Conservation (phyloP, 2,888 invertebrate genomes). For the Spodoptera picta region DNA sequence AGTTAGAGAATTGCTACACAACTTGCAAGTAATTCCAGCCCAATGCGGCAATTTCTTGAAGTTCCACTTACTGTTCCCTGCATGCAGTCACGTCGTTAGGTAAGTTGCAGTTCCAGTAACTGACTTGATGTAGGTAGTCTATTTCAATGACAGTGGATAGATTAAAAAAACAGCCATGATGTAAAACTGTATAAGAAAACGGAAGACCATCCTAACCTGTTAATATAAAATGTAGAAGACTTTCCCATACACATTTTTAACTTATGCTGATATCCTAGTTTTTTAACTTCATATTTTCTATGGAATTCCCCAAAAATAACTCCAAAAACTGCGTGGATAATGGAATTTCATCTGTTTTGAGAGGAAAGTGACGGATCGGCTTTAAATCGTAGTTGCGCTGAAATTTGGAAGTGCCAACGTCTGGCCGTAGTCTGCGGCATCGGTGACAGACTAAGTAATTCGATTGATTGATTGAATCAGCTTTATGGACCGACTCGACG, state of each 20-base stretch:
- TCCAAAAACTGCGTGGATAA: too few species aligned
- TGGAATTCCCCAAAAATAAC: too few species aligned
- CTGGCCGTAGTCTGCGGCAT: background rate
- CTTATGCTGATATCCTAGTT: too few species aligned
- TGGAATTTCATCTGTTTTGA: background rate
- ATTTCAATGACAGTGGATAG: constrained; percentile 15
- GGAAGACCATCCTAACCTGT: too few species aligned
- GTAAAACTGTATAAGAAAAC: too few species aligned
- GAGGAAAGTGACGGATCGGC: background rate
- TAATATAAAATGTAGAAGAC: too few species aligned
- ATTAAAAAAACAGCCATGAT: background rate
- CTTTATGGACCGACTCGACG: background rate
- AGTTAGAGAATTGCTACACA: constrained; percentile 28
- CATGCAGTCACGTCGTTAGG: constrained; percentile 25
- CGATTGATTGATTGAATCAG: constrained; percentile 17
- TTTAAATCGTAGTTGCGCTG: background rate
- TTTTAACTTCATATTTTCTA: too few species aligned
- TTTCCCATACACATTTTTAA: too few species aligned
- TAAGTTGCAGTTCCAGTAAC: constrained; percentile 30
- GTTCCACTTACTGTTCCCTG: constrained; percentile 19
- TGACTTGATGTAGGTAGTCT: constrained; percentile 11
- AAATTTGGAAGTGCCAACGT: background rate
- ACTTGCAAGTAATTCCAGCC: constrained; percentile 8
- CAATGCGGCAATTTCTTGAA: constrained; percentile 27
- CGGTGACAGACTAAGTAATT: constrained; percentile 3